Base-by-base conservation (phyloP, 2,113 vertebrate species). In the Parus major region DNA sequence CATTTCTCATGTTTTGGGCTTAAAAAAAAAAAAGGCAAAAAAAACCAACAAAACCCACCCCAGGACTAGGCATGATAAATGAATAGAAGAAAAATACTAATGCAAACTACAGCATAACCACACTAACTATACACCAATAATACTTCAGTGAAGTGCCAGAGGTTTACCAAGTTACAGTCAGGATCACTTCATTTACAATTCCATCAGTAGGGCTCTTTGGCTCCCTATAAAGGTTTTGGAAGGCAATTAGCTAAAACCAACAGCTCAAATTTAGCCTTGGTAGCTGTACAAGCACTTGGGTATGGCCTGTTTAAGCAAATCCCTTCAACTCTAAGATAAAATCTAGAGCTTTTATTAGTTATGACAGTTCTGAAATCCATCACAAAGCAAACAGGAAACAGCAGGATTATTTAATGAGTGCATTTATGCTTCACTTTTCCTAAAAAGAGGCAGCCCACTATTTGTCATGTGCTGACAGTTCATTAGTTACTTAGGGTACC, bases 331-430 rank as follows among this genome's bases (percentile, higher is more conserved):
- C 19, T 41, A 83, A 92, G 89, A 93, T 90, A 94, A 75, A 94
- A 96, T 86, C 91, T 81, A 71, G 60, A 35, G 82, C 65, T 61
- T 94, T 65, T 82, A 93, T 95, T 89, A 77, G 35, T 77, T 93
- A 85, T 70, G 94, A 91, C 91, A 95, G 80, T 69, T 88, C 68
- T 79, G 50, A 96, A 95, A 90, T 86, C 90, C 76, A 84, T 79
- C 79, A 92, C 84, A 94, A 94, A 91, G 82, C 77, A 79, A 96
- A 89, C 77, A 92, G 93, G 91, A 97, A 96, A 78, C 64, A 77
- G 80, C 33, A 60, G 66, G 91, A 87, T 87, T 92, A 55, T 68
- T 91, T 71, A 75, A 87, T 63, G 66, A 96, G 83, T 49, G 65
- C 68, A 49, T 86, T 92, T 96, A 89, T 92, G 92, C 83, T 92